phyloP scores from a whole-genome alignment of 2,113 vertebrate species.

The Tamias sibiricus region DNA sequence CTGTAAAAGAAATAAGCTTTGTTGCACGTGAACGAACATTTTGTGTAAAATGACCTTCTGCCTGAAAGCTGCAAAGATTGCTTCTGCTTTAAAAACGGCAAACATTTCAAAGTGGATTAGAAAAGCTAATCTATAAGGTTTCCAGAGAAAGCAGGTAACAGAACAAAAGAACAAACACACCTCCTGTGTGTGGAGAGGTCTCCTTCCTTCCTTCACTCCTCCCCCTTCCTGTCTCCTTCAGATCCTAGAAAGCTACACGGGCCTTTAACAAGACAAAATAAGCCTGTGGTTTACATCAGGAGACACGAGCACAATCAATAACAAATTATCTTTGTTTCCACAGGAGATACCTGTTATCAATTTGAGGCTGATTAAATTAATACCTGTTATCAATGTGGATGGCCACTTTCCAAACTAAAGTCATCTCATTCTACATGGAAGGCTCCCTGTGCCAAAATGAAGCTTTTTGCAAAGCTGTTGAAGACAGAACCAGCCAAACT shows the following conservation, averaged over 20 bases:
- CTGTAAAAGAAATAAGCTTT: constrained; percentile 74
- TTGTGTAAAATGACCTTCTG: constrained; percentile 79
- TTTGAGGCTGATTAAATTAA: constrained; percentile 68
- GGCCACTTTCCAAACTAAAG: constrained; percentile 74
- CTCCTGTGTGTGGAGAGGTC: background rate
- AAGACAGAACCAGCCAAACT: constrained; percentile 39
- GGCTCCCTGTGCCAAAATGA: constrained; percentile 22
- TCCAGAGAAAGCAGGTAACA: constrained; percentile 57
- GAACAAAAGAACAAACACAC: constrained; percentile 59
- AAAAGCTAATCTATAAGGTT: constrained; percentile 70
- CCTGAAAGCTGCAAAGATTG: constrained; percentile 64
- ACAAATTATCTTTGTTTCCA: constrained; percentile 69
- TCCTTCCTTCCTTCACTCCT: background rate
- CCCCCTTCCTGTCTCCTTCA: constrained; percentile 35
- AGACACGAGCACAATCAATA: constrained; percentile 57
- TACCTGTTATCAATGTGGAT: constrained; percentile 65
- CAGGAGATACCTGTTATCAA: constrained; percentile 52
- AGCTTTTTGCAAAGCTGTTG: constrained; percentile 24
- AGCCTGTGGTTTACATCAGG: background rate
- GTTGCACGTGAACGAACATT: constrained; percentile 63
- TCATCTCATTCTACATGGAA: constrained; percentile 12
- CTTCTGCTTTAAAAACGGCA: constrained; percentile 65
- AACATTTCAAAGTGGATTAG: constrained; percentile 74
- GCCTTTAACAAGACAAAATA: constrained; percentile 34
- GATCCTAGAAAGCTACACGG: background rate